phyloP scores from a whole-genome alignment of 2,797 vertebrate genomes.

The Diplodus puntazzo region DNA sequence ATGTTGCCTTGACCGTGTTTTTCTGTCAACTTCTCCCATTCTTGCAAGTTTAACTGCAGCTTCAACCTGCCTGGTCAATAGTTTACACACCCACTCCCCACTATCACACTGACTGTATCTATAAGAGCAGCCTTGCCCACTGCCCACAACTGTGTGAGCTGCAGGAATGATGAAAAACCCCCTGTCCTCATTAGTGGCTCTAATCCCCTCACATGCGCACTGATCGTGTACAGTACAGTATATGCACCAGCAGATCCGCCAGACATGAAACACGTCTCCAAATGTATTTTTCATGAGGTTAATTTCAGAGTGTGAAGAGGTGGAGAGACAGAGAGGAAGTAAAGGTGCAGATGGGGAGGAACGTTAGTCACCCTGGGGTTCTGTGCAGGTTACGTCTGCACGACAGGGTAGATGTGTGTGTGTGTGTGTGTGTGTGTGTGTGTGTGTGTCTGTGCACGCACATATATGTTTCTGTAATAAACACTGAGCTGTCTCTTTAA shows the following conservation, averaged over 20 bases:
- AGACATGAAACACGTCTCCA: conserved; percentile 17
- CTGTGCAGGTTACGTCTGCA: conserved; percentile 21
- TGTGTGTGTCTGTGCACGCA: not conserved
- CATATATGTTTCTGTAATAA: conserved; percentile 13
- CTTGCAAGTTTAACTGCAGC: conserved; percentile 5
- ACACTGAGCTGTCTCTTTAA: conserved; percentile 33
- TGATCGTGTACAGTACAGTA: conserved; percentile 14
- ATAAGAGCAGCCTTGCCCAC: conserved; percentile 8
- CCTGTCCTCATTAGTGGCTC: conserved; percentile 40
- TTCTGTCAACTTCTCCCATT: not conserved
- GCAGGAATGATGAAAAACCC: conserved; percentile 25
- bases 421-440: conserved; percentile 3
- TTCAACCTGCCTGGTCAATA: conserved; percentile 17
- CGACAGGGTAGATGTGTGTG: not conserved
- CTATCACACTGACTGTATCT: conserved; percentile 4
- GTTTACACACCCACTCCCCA: conserved; percentile 8
- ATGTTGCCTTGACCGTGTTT: not conserved
- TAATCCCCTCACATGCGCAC: conserved; percentile 35
- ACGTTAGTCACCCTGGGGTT: conserved; percentile 30
- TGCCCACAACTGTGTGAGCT: conserved; percentile 34
- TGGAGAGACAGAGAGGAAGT: not conserved
- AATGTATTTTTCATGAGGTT: conserved; percentile 58
- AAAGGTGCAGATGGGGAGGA: conserved; percentile 8
- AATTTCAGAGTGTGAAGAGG: conserved; percentile 42
- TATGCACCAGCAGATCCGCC: conserved; percentile 10